Percentiles rank a stretch among this genome's conserved stretches.
These are phyloP conservation scores for Pseudoatta argentina DNA, from an alignment of 1,140 invertebrate species.

Conservation along the genomic window DNA sequence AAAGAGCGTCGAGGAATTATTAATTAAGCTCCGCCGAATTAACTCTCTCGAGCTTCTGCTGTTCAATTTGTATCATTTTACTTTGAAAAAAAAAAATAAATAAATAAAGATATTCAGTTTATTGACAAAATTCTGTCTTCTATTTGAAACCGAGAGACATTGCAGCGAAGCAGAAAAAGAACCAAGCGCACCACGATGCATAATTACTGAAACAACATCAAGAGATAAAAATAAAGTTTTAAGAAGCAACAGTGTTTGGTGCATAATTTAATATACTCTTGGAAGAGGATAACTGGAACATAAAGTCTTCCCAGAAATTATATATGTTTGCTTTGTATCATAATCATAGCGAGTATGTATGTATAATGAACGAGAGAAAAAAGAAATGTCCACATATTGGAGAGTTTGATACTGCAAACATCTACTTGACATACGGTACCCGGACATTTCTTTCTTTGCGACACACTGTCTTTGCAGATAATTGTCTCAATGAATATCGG, in stretches of 20 bases:
- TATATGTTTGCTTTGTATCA: conserved; percentile 44
- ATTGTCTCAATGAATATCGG: conserved; percentile 56
- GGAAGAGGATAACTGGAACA: conserved; percentile 45
- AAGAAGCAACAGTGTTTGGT: conserved; percentile 70
- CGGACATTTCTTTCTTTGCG: conserved; percentile 43
- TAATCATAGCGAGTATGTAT: conserved; percentile 7
- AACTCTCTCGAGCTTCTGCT: conserved; percentile 36
- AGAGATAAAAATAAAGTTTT: conserved; percentile 66
- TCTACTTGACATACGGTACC: neutral
- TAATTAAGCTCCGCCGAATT: conserved; percentile 28
- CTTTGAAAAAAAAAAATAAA: neutral
- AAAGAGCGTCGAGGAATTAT: conserved; percentile 24
- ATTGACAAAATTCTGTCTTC: neutral
- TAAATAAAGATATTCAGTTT: neutral
- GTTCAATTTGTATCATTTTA: conserved; percentile 1
- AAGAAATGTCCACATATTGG: conserved; percentile 55
- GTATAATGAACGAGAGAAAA: conserved; percentile 12
- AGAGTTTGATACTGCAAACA: neutral
- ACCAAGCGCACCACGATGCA: conserved; percentile 69
- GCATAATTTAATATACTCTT: conserved; percentile 62
- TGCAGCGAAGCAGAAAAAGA: conserved; percentile 29
- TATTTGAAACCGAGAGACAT: conserved; percentile 48
- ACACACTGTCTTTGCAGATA: neutral
- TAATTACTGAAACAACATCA: conserved; percentile 63
- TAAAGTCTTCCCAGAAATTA: conserved; percentile 26